Evolutionary conservation across 2,797 vertebrate genomes (phyloP), one percentile per base, ranked within the genome.

Genomic region (Poecilia picta): DNA sequence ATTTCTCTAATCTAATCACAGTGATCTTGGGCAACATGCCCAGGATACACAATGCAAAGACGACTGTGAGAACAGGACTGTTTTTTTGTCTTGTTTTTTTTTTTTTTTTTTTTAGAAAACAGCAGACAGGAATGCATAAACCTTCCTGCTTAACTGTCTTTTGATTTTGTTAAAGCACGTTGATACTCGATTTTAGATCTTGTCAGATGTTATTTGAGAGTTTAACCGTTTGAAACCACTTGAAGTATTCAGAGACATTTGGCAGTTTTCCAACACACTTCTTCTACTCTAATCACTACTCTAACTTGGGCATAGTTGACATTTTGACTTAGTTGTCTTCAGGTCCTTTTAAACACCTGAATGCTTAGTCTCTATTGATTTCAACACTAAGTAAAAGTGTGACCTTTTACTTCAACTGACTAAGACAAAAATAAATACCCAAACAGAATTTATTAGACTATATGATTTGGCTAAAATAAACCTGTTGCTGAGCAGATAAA

Each of bases 11-110:
- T 59, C 55, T 20, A 74, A 41, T 74, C 53, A 57, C 49, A 8
- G 18, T 59, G 41, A 75, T 75, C n/a, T 46, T 62, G 41, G 55
- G 74, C 74, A 31, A 36, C 43, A 20, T 62, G 74, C 41, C 74
- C 16, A 75, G 41, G 55, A 62, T 46, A 5, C 74, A n/a, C 74
- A 62, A 62, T 23, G 41, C 55, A 31, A 23, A 76, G 49, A 43
- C 39, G 5, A 53, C 31, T n/a, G 20, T n/a, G 36, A 59, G 36
- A 74, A 47, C 8, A 8, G 4, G 8, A n/a, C 51, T 28, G 12
- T 18, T 16, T 76, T 68, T 49, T 49, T 23, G 8, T 76, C n/a
- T 47, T 33, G 3, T 1, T 18, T 49, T 8, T 5, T 41, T 8
- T 8, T 41, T 8, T 1, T 49, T 23, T 51, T 8, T 51, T 51